A percentile compares a stretch with the other conserved stretches of the same genome.
Conservation (phyloP, 2,113 vertebrate genomes). For the Argyrosomus japonicus region DNA sequence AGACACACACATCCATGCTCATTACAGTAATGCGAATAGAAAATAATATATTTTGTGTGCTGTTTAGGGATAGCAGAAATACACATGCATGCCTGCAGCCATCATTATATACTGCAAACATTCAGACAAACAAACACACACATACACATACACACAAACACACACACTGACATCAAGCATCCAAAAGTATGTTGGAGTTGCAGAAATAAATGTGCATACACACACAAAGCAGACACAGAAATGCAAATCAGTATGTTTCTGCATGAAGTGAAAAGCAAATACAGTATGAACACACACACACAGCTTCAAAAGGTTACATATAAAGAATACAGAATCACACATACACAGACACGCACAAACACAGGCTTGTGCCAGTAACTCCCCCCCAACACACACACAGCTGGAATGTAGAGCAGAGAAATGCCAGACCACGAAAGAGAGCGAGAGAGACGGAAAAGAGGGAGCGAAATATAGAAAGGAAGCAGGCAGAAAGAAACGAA, state of each 20-base stretch:
- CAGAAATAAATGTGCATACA: not conserved
- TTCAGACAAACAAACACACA: slow-evolving; percentile 3
- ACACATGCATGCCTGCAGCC: not conserved
- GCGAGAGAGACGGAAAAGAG: slow-evolving; percentile 25
- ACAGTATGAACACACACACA: slow-evolving; percentile 10
- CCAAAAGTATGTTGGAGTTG: slow-evolving; percentile 31
- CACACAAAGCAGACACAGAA: slow-evolving; percentile 1
- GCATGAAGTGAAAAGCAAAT: slow-evolving; percentile 26
- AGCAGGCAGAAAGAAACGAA: slow-evolving; percentile 42
- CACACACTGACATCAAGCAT: slow-evolving; percentile 17
- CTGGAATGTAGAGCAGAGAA: slow-evolving; percentile 75
- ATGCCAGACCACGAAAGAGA: slow-evolving; percentile 70
- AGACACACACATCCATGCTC: slow-evolving; percentile 5
- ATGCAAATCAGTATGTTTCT: not conserved
- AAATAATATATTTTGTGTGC: not conserved
- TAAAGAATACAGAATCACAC: slow-evolving; percentile 36
- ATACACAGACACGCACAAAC: slow-evolving; percentile 20
- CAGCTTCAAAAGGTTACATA: slow-evolving; percentile 42
- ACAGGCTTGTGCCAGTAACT: slow-evolving; percentile 32
- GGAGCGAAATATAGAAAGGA: slow-evolving; percentile 33
- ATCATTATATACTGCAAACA: slow-evolving; percentile 8
- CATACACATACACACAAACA: slow-evolving; percentile 1
- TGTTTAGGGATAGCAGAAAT: slow-evolving; percentile 25
- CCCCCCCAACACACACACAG: slow-evolving; percentile 45
- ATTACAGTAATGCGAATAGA: slow-evolving; percentile 3